Base-by-base conservation (phyloP, 30 jellyfish, hydroid and myxozoan species). In the Mastigias papua region DNA sequence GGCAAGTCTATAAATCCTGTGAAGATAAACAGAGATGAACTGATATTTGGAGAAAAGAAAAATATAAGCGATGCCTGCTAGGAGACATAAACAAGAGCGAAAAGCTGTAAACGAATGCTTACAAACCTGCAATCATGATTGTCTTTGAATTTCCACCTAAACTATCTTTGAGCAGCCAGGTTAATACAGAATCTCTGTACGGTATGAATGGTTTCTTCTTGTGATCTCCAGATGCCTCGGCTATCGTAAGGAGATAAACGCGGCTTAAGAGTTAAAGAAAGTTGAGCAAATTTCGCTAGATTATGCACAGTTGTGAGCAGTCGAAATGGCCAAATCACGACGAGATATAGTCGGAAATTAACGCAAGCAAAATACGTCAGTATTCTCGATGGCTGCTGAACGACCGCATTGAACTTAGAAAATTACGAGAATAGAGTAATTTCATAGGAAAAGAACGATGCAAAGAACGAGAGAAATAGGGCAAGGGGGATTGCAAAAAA, bases 71-170 rank as follows among this genome's bases (percentile, higher is more conserved):
- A 4, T 15, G 7, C 7, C 13, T 42, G 54, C 13, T 4, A 15
- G 13, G 13, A 42, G 54, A 42, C 13, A 42, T 4, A 42, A 42
- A n/a, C n/a, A n/a, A n/a, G n/a, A n/a, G n/a, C n/a, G n/a, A n/a
- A n/a, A n/a, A n/a, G n/a, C n/a, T n/a, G n/a, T n/a, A n/a, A 7
- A 10, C 42, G 23, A 17, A 63, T 63, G 74, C 26, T 58, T 58
- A 3, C 79, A 80, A 28, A 95, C 97, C 97, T 84, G 99, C 99
- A 48, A 95, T 86, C 99, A 95, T 95, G 62, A 95, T 90, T 16
- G 99, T 95, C 72, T 95, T 95, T 15, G 99, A 85, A 87, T 95
- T 95, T 29, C 99, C 99, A 1, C 99, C 99, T 71, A 95, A 60
- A 57, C 97, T 89, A 58, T 95, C 99, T 34, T 95, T 95, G 5